phyloP scores from a whole-genome alignment of 2,113 vertebrate species.

The Scortum barcoo region DNA sequence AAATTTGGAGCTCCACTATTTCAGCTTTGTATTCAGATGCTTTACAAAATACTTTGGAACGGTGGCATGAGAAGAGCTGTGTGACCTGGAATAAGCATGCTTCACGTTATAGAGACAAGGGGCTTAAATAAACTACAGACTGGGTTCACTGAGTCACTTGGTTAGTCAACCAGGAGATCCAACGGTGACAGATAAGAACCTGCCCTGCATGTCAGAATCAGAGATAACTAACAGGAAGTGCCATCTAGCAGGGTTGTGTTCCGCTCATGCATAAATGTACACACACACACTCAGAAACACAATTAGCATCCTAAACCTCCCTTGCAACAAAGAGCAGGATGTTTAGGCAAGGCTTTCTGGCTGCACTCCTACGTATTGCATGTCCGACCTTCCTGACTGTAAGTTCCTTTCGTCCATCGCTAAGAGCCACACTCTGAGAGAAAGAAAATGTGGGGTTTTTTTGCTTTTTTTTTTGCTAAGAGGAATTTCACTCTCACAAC shows the following conservation, averaged over 20 bases:
- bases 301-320: constrained; percentile 29
- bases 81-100: not conserved
- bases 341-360: constrained; percentile 45
- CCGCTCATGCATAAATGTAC: constrained; percentile 24
- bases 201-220: constrained; percentile 51
- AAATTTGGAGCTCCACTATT: not conserved
- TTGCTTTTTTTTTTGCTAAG: not conserved
- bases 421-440: constrained; percentile 21
- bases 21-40: not conserved
- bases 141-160: constrained; percentile 22
- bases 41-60: not conserved
- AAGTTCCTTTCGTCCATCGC: constrained; percentile 49
- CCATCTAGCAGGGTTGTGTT: constrained; percentile 51
- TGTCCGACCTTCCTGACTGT: constrained; percentile 41
- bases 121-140: constrained; percentile 6
- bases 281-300: constrained; percentile 10
- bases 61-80: not conserved
- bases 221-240: constrained; percentile 73
- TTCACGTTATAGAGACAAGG: not conserved
- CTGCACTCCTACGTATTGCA: constrained; percentile 29
- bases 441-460: constrained; percentile 15
- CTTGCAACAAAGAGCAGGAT: constrained; percentile 66
- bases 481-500: constrained; percentile 37
- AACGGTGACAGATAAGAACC: constrained; percentile 64
- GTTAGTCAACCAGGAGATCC: constrained; percentile 47